A percentile compares a stretch with the other conserved stretches of the same genome.
Conservation (phyloP, 2,113 vertebrate species). For the Pleuronectes platessa region DNA sequence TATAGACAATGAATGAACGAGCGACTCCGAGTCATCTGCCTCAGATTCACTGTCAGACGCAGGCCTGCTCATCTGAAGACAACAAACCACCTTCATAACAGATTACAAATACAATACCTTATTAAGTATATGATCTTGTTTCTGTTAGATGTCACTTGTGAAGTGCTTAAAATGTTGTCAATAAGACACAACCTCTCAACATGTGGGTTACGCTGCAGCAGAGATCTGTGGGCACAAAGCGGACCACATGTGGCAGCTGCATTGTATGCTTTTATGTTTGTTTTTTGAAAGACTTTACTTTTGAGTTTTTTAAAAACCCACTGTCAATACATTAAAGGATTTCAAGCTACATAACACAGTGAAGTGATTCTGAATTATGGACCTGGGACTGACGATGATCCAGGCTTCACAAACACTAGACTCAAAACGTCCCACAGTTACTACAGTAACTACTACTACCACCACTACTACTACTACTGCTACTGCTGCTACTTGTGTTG, state of each 20-base stretch:
- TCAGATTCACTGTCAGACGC: neutral
- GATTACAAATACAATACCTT: neutral
- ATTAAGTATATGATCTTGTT: neutral
- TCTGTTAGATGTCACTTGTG: neutral
- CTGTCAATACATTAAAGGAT: too few relatives aligned
- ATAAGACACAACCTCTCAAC: neutral
- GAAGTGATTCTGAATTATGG: too few relatives aligned
- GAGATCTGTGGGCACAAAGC: neutral
- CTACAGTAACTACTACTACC: too few relatives aligned
- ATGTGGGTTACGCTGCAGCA: neutral
- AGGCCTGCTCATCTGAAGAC: slow-evolving; percentile 20
- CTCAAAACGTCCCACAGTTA: too few relatives aligned
- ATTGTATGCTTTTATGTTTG: too few relatives aligned
- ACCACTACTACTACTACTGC: too few relatives aligned
- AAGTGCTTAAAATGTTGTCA: neutral
- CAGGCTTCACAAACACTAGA: too few relatives aligned
- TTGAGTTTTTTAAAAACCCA: too few relatives aligned
- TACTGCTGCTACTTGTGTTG: too few relatives aligned
- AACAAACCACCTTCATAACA: neutral
- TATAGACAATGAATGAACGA: slow-evolving; percentile 6
- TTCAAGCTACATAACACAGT: too few relatives aligned
- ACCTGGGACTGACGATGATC: too few relatives aligned
- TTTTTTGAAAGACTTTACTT: too few relatives aligned
- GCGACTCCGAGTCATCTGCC: neutral
- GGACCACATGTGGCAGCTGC: neutral